phyloP scores from a whole-genome alignment of 2,888 invertebrate genomes.

The Calliphora vomitoria region DNA sequence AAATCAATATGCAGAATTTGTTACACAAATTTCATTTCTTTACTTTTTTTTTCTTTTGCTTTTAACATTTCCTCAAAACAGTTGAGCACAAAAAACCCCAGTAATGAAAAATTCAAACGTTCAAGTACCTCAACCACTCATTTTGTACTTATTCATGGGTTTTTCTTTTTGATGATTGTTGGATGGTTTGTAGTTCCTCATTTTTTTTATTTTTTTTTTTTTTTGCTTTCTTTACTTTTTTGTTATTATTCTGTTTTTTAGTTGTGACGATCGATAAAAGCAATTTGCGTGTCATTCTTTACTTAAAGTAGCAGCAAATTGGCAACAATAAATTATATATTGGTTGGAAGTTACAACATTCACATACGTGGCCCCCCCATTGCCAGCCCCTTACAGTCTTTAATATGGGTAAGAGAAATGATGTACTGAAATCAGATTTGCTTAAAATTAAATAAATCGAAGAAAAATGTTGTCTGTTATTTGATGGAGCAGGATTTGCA shows the following conservation, averaged over 20 bases:
- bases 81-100: conserved; percentile 9
- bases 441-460: not conserved
- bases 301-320: conserved; percentile 69
- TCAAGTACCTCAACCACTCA: conserved; percentile 48
- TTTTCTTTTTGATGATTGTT: conserved; percentile 1
- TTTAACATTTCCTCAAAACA: not conserved
- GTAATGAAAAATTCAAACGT: conserved; percentile 59
- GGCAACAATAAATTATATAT: conserved; percentile 64
- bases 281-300: conserved; percentile 71
- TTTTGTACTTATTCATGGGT: conserved; percentile 10
- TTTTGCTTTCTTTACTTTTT: not conserved
- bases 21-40: not conserved
- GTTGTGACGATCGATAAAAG: conserved; percentile 67
- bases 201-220: conserved; percentile 1
- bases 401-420: not conserved
- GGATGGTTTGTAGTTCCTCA: conserved; percentile 2
- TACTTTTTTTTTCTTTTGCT: no score
- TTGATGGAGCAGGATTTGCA: no score
- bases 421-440: not conserved
- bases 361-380: not conserved
- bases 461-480: no score
- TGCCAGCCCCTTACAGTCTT: not conserved
- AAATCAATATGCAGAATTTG: conserved; percentile 47
- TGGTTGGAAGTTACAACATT: conserved; percentile 17
- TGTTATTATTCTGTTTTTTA: conserved; percentile 21